These are phyloP conservation scores for Papilio polytes DNA, from an alignment of 1,140 invertebrate species.

Conservation along the genomic window DNA sequence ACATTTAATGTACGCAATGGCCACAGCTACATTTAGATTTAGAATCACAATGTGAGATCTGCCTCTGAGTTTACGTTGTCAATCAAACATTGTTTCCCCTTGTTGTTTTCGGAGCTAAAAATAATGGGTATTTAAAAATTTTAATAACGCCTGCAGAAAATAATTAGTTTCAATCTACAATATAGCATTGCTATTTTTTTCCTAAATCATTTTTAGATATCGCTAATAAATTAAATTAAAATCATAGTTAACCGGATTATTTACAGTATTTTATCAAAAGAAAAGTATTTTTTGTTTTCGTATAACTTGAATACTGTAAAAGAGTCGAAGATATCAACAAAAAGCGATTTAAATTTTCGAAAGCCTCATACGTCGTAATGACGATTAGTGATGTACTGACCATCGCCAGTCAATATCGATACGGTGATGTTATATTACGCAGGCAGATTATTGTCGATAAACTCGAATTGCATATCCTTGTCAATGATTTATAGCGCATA, in stretches of 20 bases:
- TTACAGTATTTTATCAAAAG: too few relatives aligned
- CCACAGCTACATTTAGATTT: background rate
- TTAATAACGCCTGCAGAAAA: background rate
- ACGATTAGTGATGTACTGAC: constrained; percentile 4
- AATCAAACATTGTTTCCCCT: background rate
- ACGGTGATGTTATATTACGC: constrained; percentile 4
- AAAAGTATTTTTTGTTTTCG: background rate
- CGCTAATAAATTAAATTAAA: too few relatives aligned
- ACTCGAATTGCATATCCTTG: constrained; percentile 18
- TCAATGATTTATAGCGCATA: background rate
- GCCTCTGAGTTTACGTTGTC: background rate
- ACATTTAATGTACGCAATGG: background rate
- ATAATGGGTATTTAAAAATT: background rate
- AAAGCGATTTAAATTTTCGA: background rate
- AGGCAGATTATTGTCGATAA: constrained; percentile 11
- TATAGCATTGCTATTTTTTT: background rate
- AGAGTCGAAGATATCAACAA: background rate
- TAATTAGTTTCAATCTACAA: background rate
- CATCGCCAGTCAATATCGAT: background rate
- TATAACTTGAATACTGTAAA: background rate
- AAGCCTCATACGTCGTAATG: background rate
- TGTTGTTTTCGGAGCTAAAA: too few relatives aligned
- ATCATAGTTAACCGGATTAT: too few relatives aligned
- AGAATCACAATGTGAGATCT: background rate
- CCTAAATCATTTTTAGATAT: background rate